Conservation (phyloP, 2,797 vertebrate genomes). For the Parauchenoglanis ngamensis region DNA sequence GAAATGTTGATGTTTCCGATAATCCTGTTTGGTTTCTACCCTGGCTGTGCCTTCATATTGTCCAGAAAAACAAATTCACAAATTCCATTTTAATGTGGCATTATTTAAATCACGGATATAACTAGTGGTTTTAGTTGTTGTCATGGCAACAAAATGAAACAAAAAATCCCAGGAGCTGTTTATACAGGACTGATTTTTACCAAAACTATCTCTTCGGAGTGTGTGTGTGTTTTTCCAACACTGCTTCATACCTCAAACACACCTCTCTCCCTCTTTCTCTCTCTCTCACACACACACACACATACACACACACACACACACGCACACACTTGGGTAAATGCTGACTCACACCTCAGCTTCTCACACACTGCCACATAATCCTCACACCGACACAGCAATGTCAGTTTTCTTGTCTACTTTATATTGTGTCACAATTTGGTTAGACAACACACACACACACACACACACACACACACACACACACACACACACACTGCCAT, state of each 20-base stretch:
- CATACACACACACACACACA: constrained; percentile 4
- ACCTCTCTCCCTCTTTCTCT: background rate
- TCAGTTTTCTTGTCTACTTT: background rate
- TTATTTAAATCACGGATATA: background rate
- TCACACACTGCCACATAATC: background rate
- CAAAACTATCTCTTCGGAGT: background rate
- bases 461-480: constrained; percentile 18
- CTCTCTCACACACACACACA: background rate
- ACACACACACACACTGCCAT: background rate
- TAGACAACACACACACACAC: constrained; percentile 4
- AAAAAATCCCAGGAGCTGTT: background rate
- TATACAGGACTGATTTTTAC: background rate
- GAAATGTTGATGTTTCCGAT: background rate
- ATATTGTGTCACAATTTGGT: background rate
- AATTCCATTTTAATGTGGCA: background rate
- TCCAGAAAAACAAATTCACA: constrained; percentile 11
- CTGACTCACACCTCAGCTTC: background rate
- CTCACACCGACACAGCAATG: background rate
- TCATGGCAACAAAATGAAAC: constrained; percentile 8
- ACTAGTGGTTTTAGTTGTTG: background rate
- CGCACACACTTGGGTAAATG: background rate
- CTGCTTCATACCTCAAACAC: constrained; percentile 6
- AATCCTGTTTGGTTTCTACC: background rate
- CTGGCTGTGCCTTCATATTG: background rate
- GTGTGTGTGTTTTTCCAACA: background rate